phyloP scores from a whole-genome alignment of 2,888 invertebrate genomes.

The Kryphioiulus occultus region DNA sequence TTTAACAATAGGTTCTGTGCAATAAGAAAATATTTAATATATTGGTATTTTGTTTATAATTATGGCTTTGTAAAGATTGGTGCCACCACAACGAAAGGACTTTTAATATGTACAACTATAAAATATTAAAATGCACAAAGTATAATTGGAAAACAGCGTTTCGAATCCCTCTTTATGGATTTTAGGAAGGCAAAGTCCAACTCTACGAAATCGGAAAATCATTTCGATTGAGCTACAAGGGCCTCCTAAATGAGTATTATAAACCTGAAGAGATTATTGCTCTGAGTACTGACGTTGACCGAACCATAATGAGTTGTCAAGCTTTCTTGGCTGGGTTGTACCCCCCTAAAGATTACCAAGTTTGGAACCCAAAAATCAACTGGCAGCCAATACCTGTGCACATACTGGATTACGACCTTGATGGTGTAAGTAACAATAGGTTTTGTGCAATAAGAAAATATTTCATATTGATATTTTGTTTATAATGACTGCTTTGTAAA shows the following conservation, averaged over 20 bases:
- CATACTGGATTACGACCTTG: not conserved
- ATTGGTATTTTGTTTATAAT: too few species aligned
- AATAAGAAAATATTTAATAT: too few species aligned
- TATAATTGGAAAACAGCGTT: too few species aligned
- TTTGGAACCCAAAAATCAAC: not conserved
- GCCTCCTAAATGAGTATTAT: not conserved
- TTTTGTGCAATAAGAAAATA: too few species aligned
- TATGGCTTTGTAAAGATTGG: too few species aligned
- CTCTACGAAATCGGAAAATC: not conserved
- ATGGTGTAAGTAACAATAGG: not conserved
- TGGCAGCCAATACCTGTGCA: slow-evolving; percentile 37
- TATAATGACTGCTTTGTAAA: too few species aligned
- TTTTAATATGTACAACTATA: too few species aligned
- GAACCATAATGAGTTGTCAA: slow-evolving; percentile 35
- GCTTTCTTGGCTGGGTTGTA: not conserved
- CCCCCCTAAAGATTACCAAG: not conserved
- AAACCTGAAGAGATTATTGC: not conserved
- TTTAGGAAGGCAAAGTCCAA: not conserved
- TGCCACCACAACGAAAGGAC: too few species aligned
- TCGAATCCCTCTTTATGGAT: too few species aligned
- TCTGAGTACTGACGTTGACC: not conserved
- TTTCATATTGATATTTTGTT: too few species aligned
- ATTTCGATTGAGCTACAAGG: not conserved
- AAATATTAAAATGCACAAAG: too few species aligned
- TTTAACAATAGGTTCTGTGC: too few species aligned